Evolutionary conservation across 2,113 vertebrate genomes (phyloP), one percentile per base, ranked within the genome.

Genomic region (Hippocampus mohnikei): DNA sequence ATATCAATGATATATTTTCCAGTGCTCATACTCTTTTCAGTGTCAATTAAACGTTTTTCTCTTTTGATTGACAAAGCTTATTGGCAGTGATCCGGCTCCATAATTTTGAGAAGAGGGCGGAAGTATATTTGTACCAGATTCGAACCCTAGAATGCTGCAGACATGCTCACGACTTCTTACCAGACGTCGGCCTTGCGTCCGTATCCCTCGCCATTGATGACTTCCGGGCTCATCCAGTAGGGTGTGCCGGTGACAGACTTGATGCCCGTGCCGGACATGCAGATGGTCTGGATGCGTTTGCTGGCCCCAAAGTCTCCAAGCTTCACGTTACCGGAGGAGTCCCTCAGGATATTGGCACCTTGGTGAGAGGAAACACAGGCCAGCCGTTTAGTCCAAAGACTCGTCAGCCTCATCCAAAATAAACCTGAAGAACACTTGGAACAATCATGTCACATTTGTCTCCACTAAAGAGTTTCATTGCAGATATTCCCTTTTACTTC

Each of bases 201-300:
- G 0, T 96, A 96, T 59, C 95, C 95, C 81, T 96, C 95, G 84
- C 95, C 95, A 7, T 95, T 96, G 84, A 96, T 96, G 68, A 96
- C 95, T 77, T 96, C 95, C 0, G 95, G 95, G 79, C 95, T 96
- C 95, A 96, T 96, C 95, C 95, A 96, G 90, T 96, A 96, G 1
- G 95, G 95, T 62, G 95, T 96, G 91, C 95, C 95, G 0, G 95
- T 96, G 88, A 96, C 95, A 0, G 95, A 95, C 85, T 96, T 96
- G 85, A 96, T 96, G 44, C 95, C 95, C 2, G 94, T 96, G 52
- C 95, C 95, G 67, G 95, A 96, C 95, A 96, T 96, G 84, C 94
- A 96, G 90, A 96, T 96, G 72, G 95, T 96, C 88, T 96, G 95
- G 87, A 96, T 95, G 50, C 95, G 94, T 88, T 96, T 96, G 89